Evolutionary conservation across 2,797 vertebrate genomes (phyloP), one percentile per base, ranked within the genome.

Genomic region (Orientallactaga sibirica): DNA sequence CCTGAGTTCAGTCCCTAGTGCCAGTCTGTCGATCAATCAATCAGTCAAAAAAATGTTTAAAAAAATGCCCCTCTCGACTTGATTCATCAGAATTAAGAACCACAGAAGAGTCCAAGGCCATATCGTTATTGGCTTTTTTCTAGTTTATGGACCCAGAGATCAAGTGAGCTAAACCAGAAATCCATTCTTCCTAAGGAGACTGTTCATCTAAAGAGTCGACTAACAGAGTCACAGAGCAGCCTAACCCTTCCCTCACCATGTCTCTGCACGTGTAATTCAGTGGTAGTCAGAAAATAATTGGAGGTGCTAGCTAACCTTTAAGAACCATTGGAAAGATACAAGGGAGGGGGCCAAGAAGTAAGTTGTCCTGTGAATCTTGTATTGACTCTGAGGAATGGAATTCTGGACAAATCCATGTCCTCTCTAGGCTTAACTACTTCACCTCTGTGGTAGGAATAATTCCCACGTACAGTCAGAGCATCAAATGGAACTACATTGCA

Each of bases 291-390:
- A 68, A 87, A 81, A 78, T 58, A 88, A 85, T 68, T 73, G n/a
- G 64, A 93, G 91, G 8, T 88, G 7, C 4, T 89, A 11, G 91
- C 27, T 95, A 79, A 81, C 55, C 58, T 92, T 93, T 55, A 80
- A 71, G 64, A 81, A 77, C 27, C 27, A 41, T 2, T 91, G 77
- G 37, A 83, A 75, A 79, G 11, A 5, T 29, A 66, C 12, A 94
- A 78, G 7, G 14, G 41, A 70, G 5, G 16, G 66, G 18, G 61
- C 15, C 15, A 33, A 41, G 25, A 82, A 85, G 52, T 8, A 43
- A 79, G 24, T 70, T 61, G n/a, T 37, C 33, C 37, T 86, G 52
- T 81, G 83, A 89, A 70, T 86, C 41, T 22, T 7, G 84, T 52
- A 33, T 10, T 87, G 73, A 74, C 2, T 75, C 62, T 83, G 48